Conservation (phyloP, 2,888 invertebrate species). For the Clistopyga incitator region DNA sequence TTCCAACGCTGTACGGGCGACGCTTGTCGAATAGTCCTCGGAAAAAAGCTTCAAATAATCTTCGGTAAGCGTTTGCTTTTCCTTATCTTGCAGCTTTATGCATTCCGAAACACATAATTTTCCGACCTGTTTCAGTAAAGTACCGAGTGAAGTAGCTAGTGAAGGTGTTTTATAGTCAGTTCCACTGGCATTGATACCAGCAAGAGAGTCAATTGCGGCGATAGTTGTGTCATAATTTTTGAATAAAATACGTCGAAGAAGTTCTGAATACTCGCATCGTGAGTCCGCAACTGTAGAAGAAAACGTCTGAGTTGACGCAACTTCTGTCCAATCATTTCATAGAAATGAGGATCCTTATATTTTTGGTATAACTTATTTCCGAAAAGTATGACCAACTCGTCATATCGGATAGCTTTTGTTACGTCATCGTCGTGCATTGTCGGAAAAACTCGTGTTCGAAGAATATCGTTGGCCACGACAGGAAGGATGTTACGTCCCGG, state of each 20-base stretch:
- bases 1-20: neutral
- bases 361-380: constrained; percentile 63
- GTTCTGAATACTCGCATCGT: constrained; percentile 9
- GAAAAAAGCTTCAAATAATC: constrained; percentile 62
- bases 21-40: constrained; percentile 51
- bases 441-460: constrained; percentile 53
- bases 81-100: constrained; percentile 52
- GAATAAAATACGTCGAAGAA: constrained; percentile 49
- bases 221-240: constrained; percentile 3
- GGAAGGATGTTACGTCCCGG: too few relatives aligned
- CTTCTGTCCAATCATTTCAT: constrained; percentile 61
- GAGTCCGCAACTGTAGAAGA: constrained; percentile 38
- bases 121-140: constrained; percentile 60
- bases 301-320: constrained; percentile 61
- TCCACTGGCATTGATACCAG: constrained; percentile 41
- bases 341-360: too few relatives aligned
- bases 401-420: constrained; percentile 51
- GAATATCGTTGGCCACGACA: constrained; percentile 43
- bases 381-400: constrained; percentile 51
- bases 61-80: constrained; percentile 55
- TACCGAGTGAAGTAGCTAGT: constrained; percentile 60
- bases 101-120: constrained; percentile 52
- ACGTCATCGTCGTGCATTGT: constrained; percentile 52
- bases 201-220: constrained; percentile 57
- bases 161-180: constrained; percentile 57